Evolutionary conservation across 2,113 vertebrate species (phyloP).

Genomic region (Rana temporaria): DNA sequence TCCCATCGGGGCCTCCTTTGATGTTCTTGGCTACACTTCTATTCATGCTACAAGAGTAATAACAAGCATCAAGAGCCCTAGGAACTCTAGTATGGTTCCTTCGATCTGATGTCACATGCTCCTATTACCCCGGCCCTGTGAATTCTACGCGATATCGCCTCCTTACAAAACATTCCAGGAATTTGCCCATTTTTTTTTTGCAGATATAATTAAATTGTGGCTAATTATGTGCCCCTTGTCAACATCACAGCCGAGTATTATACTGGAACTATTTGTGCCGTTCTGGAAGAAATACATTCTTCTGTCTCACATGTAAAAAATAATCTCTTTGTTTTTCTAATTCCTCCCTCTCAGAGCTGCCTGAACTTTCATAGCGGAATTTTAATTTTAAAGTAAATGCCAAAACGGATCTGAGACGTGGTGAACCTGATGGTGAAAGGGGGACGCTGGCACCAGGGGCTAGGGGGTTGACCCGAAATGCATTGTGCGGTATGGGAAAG

Average conservation of each 20-base stretch:
- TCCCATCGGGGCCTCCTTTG: no score
- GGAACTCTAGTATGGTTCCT: neutral
- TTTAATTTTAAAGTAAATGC: slow-evolving; percentile 27
- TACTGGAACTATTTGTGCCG: neutral
- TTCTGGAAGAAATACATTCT: slow-evolving; percentile 26
- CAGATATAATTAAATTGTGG: slow-evolving; percentile 20
- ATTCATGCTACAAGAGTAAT: neutral
- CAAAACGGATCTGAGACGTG: neutral
- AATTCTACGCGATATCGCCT: slow-evolving; percentile 32
- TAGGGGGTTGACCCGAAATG: slow-evolving; percentile 18
- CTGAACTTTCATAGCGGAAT: slow-evolving; percentile 38
- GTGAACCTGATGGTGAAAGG: slow-evolving; percentile 14
- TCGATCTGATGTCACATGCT: slow-evolving; percentile 28
- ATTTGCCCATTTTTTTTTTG: slow-evolving; percentile 43
- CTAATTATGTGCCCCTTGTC: slow-evolving; percentile 16
- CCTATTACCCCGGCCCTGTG: neutral
- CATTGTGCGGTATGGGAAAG: slow-evolving; percentile 15
- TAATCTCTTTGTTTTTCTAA: slow-evolving; percentile 57
- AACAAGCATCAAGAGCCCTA: neutral
- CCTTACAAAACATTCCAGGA: slow-evolving; percentile 24
- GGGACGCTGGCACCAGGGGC: slow-evolving; percentile 8
- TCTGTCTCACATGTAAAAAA: slow-evolving; percentile 31
- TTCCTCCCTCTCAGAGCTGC: slow-evolving; percentile 47
- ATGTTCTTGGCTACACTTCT: neutral
- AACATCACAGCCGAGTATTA: slow-evolving; percentile 36